These are phyloP conservation scores for Melanostoma scalare DNA, from an alignment of 2,888 invertebrate species.

Conservation along the genomic window DNA sequence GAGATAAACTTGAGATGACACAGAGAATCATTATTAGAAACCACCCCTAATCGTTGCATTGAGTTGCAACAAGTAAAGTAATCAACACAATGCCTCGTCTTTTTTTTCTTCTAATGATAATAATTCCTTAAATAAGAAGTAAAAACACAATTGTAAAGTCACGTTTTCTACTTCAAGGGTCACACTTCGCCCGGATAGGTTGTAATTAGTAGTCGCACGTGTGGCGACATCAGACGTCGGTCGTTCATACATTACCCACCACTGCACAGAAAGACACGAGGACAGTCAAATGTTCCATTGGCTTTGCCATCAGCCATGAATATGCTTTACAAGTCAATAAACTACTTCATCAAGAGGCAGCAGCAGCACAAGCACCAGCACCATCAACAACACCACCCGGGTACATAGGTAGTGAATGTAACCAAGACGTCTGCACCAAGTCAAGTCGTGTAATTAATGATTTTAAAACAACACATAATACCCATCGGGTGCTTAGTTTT, in stretches of 20 bases:
- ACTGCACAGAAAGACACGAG: conserved; percentile 48
- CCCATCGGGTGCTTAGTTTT: conserved; percentile 25
- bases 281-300: conserved; percentile 19
- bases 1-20: too few relatives aligned
- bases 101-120: conserved; percentile 1
- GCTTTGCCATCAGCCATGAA: conserved; percentile 36
- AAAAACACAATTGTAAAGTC: conserved; percentile 49
- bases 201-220: conserved; percentile 68
- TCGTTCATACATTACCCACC: conserved; percentile 17
- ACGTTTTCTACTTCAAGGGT: conserved; percentile 53
- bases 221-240: conserved; percentile 44
- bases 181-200: conserved; percentile 44
- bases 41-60: too few relatives aligned
- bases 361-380: conserved; percentile 1
- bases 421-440: conserved; percentile 22
- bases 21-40: too few relatives aligned
- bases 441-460: conserved; percentile 60
- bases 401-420: not conserved
- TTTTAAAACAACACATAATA: conserved; percentile 33
- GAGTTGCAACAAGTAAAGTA: too few relatives aligned
- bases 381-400: conserved; percentile 18
- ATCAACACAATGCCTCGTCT: not conserved
- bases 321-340: conserved; percentile 54
- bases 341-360: conserved; percentile 42
- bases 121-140: conserved; percentile 39